Conservation (phyloP, 1,140 invertebrate species). For the Daktulosphaira vitifoliae region DNA sequence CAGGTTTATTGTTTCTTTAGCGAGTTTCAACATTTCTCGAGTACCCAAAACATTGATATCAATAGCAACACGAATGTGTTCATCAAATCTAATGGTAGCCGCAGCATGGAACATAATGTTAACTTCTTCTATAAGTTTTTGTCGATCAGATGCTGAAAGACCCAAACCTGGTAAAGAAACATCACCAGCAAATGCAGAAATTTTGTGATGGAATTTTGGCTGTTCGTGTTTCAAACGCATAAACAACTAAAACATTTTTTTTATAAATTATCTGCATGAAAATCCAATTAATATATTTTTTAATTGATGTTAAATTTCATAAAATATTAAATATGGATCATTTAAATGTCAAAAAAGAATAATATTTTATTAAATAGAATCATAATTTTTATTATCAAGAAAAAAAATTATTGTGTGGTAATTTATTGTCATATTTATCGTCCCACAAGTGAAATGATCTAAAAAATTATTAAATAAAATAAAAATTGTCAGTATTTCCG, state of each 20-base stretch:
- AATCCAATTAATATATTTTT: too few species aligned
- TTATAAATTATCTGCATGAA: conserved; percentile 45
- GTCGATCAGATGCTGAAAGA: conserved; percentile 45
- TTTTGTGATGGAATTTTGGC: conserved; percentile 51
- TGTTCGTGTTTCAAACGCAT: conserved; percentile 37
- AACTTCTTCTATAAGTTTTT: conserved; percentile 51
- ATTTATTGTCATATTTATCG: too few species aligned
- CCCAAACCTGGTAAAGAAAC: conserved; percentile 47
- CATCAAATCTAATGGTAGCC: conserved; percentile 62
- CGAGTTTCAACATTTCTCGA: conserved; percentile 52
- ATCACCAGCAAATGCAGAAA: conserved; percentile 48
- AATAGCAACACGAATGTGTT: conserved; percentile 55
- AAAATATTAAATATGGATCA: too few species aligned
- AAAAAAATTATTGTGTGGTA: too few species aligned
- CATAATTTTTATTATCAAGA: too few species aligned
- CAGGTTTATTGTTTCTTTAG: conserved; percentile 56
- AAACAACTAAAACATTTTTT: conserved; percentile 45
- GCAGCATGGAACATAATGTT: conserved; percentile 60
- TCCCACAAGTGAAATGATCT: too few species aligned
- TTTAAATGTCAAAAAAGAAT: too few species aligned
- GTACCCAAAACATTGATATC: conserved; percentile 60
- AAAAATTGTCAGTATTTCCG: too few species aligned
- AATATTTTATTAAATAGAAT: too few species aligned
- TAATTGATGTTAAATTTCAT: too few species aligned
- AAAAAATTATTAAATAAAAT: too few species aligned